These are phyloP conservation scores for Sapajus apella DNA, from an alignment of 2,113 vertebrate species.

Conservation along the genomic window DNA sequence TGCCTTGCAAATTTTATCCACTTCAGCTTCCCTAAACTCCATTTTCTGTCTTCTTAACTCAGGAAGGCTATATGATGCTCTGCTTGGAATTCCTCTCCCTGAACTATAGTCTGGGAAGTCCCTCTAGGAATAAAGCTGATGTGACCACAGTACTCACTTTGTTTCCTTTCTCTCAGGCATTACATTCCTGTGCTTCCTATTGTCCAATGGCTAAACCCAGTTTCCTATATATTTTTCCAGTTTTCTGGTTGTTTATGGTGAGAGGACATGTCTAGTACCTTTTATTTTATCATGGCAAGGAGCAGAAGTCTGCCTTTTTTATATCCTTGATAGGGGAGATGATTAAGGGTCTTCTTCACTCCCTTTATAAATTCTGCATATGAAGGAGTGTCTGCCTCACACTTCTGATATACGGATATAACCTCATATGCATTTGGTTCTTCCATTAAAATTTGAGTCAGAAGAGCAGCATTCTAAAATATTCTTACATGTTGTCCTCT, in stretches of 20 bases:
- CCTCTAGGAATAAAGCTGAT: not conserved
- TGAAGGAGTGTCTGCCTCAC: not conserved
- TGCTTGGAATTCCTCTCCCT: not conserved
- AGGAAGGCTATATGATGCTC: not conserved
- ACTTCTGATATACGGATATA: not conserved
- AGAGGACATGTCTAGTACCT: not conserved
- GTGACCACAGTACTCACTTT: not conserved
- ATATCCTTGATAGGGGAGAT: not conserved
- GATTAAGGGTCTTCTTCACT: not conserved
- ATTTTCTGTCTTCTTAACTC: not conserved
- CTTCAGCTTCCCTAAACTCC: not conserved
- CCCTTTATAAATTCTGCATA: not conserved
- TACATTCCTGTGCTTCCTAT: not conserved
- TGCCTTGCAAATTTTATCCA: not conserved
- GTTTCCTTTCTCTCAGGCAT: not conserved
- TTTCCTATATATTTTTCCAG: not conserved
- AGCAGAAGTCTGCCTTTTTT: not conserved
- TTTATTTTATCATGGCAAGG: not conserved
- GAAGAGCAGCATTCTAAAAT: not conserved
- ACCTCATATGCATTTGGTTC: not conserved
- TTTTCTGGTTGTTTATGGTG: not conserved
- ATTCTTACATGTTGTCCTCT: not conserved
- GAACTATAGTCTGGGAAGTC: not conserved
- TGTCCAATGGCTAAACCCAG: not conserved
- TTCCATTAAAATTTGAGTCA: not conserved